Base-by-base conservation (phyloP, 1,140 invertebrate species). In the Atta texana region DNA sequence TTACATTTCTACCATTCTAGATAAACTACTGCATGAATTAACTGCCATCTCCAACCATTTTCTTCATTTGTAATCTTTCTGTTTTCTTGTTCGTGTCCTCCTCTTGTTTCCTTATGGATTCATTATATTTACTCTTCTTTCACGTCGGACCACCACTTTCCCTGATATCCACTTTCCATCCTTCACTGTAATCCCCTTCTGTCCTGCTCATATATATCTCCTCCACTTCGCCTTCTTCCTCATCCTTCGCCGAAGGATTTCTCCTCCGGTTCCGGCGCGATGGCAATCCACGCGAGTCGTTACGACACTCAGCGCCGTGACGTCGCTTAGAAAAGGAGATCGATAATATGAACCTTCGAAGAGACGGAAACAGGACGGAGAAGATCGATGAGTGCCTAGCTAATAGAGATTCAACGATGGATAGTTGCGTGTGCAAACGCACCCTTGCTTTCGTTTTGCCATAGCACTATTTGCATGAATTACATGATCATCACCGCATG, bases 341-440 rank as follows among this genome's bases (percentile, higher is more conserved):
- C 72, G 59, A 77, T 89, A 89, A 87, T 66, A 39, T 75, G 68
- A 81, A 51, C 18, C 57, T 57, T 55, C 76, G 51, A 57, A 66
- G 72, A 57, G 81, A 88, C 74, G 68, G 81, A 89, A 89, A 57
- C 87, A 75, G 39, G 82, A 80, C 69, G 31, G 16, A 76, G 75
- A 89, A 89, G 88, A 89, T 89, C 81, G 87, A 89, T 89, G 75
- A 78, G 71, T 63, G 74, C 24, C 24, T 21, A 55, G 59, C 75
- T 89, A 89, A 89, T 89, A 88, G 87, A 80, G 87, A 64, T 75
- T 28, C 49, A 76, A 57, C 66, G 44, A 75, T 57, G 88, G 78
- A 89, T 89, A 89, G 76, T 89, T 89, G 81, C 88, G 82, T 87
- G 87, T 71, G 78, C 87, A 77, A 89, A 88, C 75, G 74, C 78